Percentiles rank a stretch among this genome's conserved stretches.
Evolutionary conservation across 2,113 vertebrate genomes (phyloP).

Genomic region (Phrynosoma blainvillii): DNA sequence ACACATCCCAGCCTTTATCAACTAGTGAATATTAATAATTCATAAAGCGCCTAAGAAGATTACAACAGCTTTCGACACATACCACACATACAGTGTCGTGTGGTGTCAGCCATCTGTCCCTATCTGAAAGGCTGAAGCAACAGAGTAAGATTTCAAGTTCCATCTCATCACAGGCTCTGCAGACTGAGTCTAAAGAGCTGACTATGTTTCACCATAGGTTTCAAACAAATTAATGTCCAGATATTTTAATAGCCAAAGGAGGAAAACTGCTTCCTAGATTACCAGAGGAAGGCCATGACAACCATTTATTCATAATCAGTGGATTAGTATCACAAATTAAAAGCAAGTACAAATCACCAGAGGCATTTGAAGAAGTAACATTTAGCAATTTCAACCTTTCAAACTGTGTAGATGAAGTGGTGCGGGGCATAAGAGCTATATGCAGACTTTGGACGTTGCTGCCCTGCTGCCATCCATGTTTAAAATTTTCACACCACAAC

Average conservation of each 20-base stretch:
- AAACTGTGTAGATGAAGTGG: neutral
- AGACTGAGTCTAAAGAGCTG: neutral
- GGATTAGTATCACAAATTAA: neutral
- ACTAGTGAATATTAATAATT: slow-evolving; percentile 27
- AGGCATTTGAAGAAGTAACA: neutral
- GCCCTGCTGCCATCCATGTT: neutral
- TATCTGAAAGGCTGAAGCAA: neutral
- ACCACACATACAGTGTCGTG: neutral
- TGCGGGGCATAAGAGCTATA: neutral
- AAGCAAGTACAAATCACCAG: neutral
- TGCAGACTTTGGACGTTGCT: neutral
- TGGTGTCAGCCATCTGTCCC: slow-evolving; percentile 34
- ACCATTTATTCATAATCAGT: neutral
- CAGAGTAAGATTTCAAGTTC: neutral
- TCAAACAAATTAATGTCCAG: neutral
- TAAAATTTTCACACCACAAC: neutral
- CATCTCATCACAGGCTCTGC: accelerated
- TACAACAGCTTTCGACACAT: neutral
- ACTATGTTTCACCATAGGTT: neutral
- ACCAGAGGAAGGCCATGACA: slow-evolving; percentile 3
- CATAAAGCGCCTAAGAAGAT: slow-evolving; percentile 27
- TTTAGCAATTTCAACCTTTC: neutral
- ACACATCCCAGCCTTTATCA: slow-evolving; percentile 29
- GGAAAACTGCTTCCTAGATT: neutral
- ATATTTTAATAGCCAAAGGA: neutral